Evolutionary conservation across 2,113 vertebrate genomes (phyloP).

Genomic region (Hemiscyllium ocellatum): DNA sequence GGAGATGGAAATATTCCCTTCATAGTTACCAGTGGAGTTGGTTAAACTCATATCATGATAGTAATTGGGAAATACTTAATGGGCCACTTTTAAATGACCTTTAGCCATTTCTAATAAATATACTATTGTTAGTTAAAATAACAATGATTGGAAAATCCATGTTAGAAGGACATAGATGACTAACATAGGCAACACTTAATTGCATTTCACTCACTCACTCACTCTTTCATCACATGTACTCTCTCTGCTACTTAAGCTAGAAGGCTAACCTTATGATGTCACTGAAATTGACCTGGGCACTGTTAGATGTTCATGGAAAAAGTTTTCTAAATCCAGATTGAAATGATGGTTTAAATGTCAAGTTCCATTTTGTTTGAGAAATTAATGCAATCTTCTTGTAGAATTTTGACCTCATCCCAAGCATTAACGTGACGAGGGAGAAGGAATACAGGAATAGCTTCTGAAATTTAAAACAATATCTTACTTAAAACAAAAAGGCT

Average conservation of each 20-base stretch:
- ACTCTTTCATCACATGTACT: not conserved
- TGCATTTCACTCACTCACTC: not conserved
- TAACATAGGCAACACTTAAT: not conserved
- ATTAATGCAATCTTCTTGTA: not conserved
- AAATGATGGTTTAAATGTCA: not conserved
- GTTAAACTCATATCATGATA: not conserved
- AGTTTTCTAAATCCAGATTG: not conserved
- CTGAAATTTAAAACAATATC: not conserved
- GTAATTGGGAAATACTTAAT: not conserved
- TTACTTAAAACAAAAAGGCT: not conserved
- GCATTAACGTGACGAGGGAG: too few relatives aligned
- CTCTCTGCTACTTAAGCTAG: not conserved
- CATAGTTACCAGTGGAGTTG: not conserved
- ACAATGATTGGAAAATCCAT: not conserved
- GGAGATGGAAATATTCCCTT: not conserved
- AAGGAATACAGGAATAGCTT: not conserved
- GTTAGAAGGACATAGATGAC: not conserved
- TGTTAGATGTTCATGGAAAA: not conserved
- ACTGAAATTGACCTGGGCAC: not conserved
- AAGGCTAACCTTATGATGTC: not conserved
- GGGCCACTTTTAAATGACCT: not conserved
- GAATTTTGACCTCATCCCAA: not conserved
- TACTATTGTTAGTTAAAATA: not conserved
- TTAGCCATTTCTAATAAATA: not conserved
- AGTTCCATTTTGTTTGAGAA: not conserved